Percentiles rank a stretch among this genome's conserved stretches.
Evolutionary conservation across 2,888 invertebrate species (phyloP).

Genomic region (Prosopocoilus inquinatus): DNA sequence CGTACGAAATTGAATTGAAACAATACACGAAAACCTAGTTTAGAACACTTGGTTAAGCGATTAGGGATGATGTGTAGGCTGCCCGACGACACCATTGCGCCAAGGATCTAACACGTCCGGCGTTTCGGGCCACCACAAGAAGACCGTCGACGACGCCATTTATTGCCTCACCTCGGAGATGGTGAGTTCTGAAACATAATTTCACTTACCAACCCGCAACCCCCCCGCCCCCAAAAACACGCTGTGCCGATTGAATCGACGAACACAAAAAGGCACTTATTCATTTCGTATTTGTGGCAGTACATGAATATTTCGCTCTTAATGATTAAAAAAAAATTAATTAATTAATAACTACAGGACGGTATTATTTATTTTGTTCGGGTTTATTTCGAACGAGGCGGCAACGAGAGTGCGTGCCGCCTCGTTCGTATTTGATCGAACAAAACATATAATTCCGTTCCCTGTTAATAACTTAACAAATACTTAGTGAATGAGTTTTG

Average conservation of each 20-base stretch:
- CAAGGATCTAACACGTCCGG: constrained; percentile 53
- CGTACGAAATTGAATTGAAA: no score
- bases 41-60: constrained; percentile 4
- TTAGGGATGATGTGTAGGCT: constrained; percentile 51
- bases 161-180: constrained; percentile 83
- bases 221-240: no score
- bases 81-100: constrained; percentile 60
- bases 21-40: not conserved
- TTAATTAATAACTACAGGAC: no score
- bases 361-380: no score
- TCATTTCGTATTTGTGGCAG: constrained; percentile 9
- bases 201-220: constrained; percentile 6
- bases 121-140: constrained; percentile 50
- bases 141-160: constrained; percentile 69
- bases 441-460: no score
- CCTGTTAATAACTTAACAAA: not conserved
- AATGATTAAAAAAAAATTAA: no score
- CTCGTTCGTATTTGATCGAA: no score
- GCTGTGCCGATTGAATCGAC: not conserved
- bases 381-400: no score
- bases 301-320: not conserved
- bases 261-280: not conserved
- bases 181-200: constrained; percentile 60
- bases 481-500: constrained; percentile 6
- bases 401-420: no score